Evolutionary conservation across 2,888 invertebrate genomes (phyloP), one percentile per base, ranked within the genome.

Genomic region (Rosalia funebris): DNA sequence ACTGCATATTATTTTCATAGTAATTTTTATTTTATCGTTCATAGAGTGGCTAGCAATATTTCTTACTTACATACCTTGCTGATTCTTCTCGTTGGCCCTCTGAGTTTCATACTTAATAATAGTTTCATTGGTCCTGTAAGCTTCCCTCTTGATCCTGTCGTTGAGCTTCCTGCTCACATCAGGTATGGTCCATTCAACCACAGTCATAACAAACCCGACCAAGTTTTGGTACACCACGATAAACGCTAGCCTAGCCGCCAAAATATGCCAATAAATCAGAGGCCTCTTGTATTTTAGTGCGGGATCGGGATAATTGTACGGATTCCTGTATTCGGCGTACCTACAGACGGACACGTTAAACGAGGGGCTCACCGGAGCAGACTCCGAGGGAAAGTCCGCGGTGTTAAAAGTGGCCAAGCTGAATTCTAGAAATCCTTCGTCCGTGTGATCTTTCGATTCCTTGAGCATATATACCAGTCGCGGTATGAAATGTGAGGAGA

Each of bases 401-500:
- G 88, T 88, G 72, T 89, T 81, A 73, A 91, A 91, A 68, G 85
- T 83, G 0, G 91, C 87, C 46, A 91, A 80, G 45, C 88, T 88
- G 73, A 86, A 87, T 59, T 92, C 84, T n/a, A 92, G 79, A 79
- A 88, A 93, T 5, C 90, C 89, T 10, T 69, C 65, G 16, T 89
- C 83, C 0, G 85, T 83, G 11, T 82, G 79, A 45, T 83, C 79
- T 2, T 15, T 12, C 7, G 63, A 57, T 36, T 54, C 84, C 31
- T 82, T 81, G 53, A 84, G 73, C 65, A 81, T 81, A 77, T 93
- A 94, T 16, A 92, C 89, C 62, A 92, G 75, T 72, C 89, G 87
- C 12, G 93, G 93, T 74, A 94, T 91, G 75, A 92, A 89, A 79
- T 92, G 91, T 0, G 92, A 92, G 7, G 93, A 92, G 81, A 94